Base-by-base conservation (phyloP, 2,888 invertebrate species). In the Oasisia sp. region DNA sequence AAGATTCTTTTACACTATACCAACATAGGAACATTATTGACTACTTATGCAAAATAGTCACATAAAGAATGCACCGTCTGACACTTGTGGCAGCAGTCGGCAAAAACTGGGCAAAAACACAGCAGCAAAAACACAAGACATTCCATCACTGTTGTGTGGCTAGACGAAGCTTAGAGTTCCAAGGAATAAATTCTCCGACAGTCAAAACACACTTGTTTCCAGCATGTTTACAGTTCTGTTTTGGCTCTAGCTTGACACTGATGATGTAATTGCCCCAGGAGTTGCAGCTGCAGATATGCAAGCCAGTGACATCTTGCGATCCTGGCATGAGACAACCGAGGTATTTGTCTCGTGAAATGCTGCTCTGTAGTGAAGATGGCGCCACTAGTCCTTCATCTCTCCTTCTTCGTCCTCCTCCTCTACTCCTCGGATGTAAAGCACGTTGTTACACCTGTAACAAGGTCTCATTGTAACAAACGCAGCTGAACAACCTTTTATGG, bases 361-460 rank as follows among this genome's bases (percentile, higher is more conserved):
- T 74, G 74, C 74, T 27, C 74, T 74, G 74, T 19, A 27, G 27
- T 74, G 74, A 74, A 5, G 74, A n/a, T 74, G 74, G 74, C 19
- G 27, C 74, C 74, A 74, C 74, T 74, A 94, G 44, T 98, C 98
- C 95, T 97, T 98, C 98, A 98, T 99, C 97, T 99, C 99, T 11
- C 99, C 99, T 96, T 99, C 99, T 95, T 99, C 99, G 92, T 96
- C 96, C 95, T 99, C 99, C 95, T 99, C 99, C 94, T 99, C 99
- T 0, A 98, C 98, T 0, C 99, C 99, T 96, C 99, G 97, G 92
- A 99, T 98, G 96, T 99, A 99, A 93, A 99, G 97, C 0, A 99
- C 98, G 97, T 99, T 99, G 96, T 99, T 99, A 97, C 99, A 97
- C 93, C 97, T 96, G 95, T 90, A 96, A 50, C 44, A 91, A 90